phyloP scores from a whole-genome alignment of 92 coral and sea anemone species.

The Isaurus tuberculatus region DNA sequence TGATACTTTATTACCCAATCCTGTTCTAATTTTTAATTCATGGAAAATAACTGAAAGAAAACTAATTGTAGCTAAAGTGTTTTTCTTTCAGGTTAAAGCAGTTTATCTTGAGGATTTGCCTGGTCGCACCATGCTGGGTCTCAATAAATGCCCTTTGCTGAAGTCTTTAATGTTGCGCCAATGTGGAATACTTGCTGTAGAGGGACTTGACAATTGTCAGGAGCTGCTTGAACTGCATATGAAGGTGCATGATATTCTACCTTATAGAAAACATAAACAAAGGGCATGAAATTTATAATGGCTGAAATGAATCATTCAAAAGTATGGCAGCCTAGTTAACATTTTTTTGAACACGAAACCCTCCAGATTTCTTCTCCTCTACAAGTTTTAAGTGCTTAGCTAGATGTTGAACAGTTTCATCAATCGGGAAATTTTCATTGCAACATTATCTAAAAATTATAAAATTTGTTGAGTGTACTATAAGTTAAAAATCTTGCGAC shows the following conservation, averaged over 20 bases:
- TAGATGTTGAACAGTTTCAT: too few relatives aligned
- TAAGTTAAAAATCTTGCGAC: too few relatives aligned
- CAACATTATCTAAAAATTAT: too few relatives aligned
- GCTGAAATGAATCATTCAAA: background rate
- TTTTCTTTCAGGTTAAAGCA: constrained; percentile 38
- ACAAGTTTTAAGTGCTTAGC: too few relatives aligned
- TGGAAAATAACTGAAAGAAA: background rate
- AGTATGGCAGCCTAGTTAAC: too few relatives aligned
- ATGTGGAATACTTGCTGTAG: constrained; percentile 92
- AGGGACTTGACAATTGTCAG: constrained; percentile 88
- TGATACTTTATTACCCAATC: background rate
- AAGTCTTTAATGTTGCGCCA: constrained; percentile 68
- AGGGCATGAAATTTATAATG: background rate
- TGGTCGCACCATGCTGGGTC: constrained; percentile 76
- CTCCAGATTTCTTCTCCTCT: too few relatives aligned
- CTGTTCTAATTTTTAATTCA: background rate
- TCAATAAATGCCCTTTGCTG: constrained; percentile 75
- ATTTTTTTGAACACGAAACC: too few relatives aligned
- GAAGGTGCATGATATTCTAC: constrained; percentile 51
- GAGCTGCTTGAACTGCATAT: constrained; percentile 71
- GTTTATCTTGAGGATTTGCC: constrained; percentile 52
- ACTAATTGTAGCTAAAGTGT: too few relatives aligned
- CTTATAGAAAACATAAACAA: background rate
- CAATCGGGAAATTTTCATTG: too few relatives aligned
- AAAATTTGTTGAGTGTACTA: too few relatives aligned